phyloP scores from a whole-genome alignment of 2,888 invertebrate genomes.

The Augochlorella aurata region DNA sequence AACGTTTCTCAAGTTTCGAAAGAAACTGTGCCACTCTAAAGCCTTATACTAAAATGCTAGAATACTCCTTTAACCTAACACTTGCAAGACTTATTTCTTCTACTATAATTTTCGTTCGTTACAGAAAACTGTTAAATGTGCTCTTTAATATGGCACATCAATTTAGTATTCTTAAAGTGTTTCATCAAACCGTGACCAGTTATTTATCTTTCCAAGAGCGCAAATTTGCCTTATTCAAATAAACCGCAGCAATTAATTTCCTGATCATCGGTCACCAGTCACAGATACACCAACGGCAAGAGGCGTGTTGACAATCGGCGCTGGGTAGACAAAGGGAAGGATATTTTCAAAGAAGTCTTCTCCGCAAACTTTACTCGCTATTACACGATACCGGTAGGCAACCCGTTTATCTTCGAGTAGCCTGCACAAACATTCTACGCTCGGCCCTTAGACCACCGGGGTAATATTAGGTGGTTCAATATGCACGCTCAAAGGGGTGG shows the following conservation, averaged over 20 bases:
- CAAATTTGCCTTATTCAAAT: too few species aligned
- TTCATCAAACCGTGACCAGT: too few species aligned
- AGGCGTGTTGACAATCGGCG: neutral
- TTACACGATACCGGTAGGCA: conserved; percentile 17
- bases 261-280: neutral
- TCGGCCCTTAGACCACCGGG: conserved; percentile 4
- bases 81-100: too few species aligned
- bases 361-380: conserved; percentile 27
- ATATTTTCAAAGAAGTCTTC: neutral
- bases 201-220: too few species aligned
- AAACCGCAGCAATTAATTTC: neutral
- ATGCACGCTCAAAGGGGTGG: conserved; percentile 39
- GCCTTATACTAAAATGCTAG: too few species aligned
- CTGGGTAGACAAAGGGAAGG: neutral
- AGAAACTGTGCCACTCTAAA: too few species aligned
- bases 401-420: conserved; percentile 31
- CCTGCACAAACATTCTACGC: conserved; percentile 34
- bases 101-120: too few species aligned
- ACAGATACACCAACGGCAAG: neutral
- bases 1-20: too few species aligned
- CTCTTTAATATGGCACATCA: too few species aligned
- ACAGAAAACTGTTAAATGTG: too few species aligned
- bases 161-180: too few species aligned
- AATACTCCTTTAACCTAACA: too few species aligned
- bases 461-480: conserved; percentile 51